A percentile compares a stretch with the other conserved stretches of the same genome.
These are phyloP conservation scores for Drosophila fuyamai DNA, from an alignment of 1,140 invertebrate species.

Conservation along the genomic window DNA sequence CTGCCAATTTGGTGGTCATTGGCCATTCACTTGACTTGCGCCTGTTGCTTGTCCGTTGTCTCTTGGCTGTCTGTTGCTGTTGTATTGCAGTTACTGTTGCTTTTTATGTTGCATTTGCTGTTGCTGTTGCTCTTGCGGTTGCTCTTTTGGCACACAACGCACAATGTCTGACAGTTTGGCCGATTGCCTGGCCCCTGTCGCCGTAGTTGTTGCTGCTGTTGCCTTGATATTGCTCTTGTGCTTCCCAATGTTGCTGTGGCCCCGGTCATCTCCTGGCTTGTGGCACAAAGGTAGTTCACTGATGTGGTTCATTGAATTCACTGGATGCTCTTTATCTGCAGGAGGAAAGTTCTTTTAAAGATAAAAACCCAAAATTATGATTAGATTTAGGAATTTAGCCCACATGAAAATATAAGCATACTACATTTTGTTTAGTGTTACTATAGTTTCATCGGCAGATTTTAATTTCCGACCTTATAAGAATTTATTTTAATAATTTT, in stretches of 20 bases:
- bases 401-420: too few species aligned
- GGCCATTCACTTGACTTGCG: conserved; percentile 81
- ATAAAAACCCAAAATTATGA: too few species aligned
- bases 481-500: too few species aligned
- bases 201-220: conserved; percentile 10
- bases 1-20: conserved; percentile 83
- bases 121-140: conserved; percentile 49
- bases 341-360: too few species aligned
- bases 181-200: conserved; percentile 61
- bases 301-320: conserved; percentile 19
- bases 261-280: conserved; percentile 73
- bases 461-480: too few species aligned
- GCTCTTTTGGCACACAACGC: conserved; percentile 77
- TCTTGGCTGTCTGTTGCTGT: conserved; percentile 44
- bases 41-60: conserved; percentile 64
- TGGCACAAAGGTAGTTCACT: conserved; percentile 51
- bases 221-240: conserved; percentile 55
- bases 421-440: too few species aligned
- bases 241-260: conserved; percentile 49
- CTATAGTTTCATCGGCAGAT: too few species aligned
- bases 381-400: too few species aligned
- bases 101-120: not conserved
- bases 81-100: conserved; percentile 25
- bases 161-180: conserved; percentile 76
- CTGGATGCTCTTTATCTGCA: conserved; percentile 32